A percentile compares a stretch with the other conserved stretches of the same genome.
Evolutionary conservation across 2,888 invertebrate genomes (phyloP).

Genomic region (Lumbricus terrestris): DNA sequence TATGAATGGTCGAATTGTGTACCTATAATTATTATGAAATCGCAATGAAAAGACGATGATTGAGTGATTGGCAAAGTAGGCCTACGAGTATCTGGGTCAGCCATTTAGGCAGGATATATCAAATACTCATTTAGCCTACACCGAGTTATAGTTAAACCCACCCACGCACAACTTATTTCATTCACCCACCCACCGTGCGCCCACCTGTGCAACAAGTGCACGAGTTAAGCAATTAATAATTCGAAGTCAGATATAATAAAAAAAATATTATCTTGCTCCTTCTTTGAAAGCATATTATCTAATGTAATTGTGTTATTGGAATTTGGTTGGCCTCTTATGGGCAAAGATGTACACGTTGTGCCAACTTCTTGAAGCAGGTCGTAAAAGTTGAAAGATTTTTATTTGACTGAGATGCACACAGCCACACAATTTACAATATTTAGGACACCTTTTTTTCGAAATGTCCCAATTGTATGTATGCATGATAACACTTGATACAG

Average conservation of each 20-base stretch:
- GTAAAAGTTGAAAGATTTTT: not conserved
- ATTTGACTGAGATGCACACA: not conserved
- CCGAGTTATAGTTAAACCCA: not conserved
- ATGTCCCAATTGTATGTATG: too few relatives aligned
- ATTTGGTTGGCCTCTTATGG: not conserved
- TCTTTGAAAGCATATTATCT: not conserved
- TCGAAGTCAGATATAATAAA: too few relatives aligned
- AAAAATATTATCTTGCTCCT: too few relatives aligned
- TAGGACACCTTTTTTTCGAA: not conserved
- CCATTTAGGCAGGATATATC: not conserved
- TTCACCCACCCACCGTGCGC: too few relatives aligned
- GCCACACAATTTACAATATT: not conserved
- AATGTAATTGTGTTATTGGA: not conserved
- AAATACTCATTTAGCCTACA: not conserved
- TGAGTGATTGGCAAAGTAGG: too few relatives aligned
- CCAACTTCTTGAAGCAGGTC: not conserved
- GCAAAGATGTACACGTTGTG: not conserved
- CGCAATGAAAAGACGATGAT: not conserved
- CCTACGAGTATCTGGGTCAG: not conserved
- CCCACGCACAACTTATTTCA: not conserved
- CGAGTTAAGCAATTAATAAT: not conserved
- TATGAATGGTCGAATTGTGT: not conserved
- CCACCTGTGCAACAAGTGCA: not conserved
- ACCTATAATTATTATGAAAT: not conserved
- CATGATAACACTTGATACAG: too few relatives aligned